These are phyloP conservation scores for Diarsia mendica DNA, from an alignment of 2,888 invertebrate species.

Conservation along the genomic window DNA sequence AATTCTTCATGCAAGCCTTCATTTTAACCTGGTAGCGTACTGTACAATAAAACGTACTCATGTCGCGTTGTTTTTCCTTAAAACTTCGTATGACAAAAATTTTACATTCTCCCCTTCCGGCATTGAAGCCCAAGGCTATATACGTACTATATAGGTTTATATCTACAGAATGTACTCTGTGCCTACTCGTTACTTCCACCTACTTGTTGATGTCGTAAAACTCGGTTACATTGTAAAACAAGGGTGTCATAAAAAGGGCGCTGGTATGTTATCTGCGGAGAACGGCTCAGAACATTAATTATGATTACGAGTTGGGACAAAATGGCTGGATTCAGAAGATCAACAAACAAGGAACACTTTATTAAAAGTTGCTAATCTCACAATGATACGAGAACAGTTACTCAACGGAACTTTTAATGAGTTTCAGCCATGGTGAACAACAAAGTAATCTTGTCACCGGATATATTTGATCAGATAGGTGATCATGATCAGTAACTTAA, in stretches of 20 bases:
- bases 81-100: constrained; percentile 48
- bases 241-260: constrained; percentile 79
- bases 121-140: constrained; percentile 36
- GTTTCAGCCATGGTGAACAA: constrained; percentile 18
- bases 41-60: constrained; percentile 41
- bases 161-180: constrained; percentile 38
- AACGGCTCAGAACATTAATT: constrained; percentile 78
- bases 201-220: constrained; percentile 74
- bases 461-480: constrained; percentile 11
- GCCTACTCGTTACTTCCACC: constrained; percentile 61
- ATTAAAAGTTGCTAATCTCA: constrained; percentile 30
- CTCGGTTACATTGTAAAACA: constrained; percentile 74
- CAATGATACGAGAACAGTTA: constrained; percentile 5
- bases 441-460: constrained; percentile 13
- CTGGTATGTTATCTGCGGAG: constrained; percentile 72
- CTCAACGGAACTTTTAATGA: constrained; percentile 33
- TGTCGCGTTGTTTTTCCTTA: constrained; percentile 25
- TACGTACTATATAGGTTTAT: constrained; percentile 17
- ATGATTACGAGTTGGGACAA: constrained; percentile 73
- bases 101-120: constrained; percentile 54
- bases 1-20: constrained; percentile 36
- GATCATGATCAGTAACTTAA: constrained; percentile 3
- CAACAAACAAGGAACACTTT: constrained; percentile 38
- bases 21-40: constrained; percentile 32
- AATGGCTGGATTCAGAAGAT: constrained; percentile 42